Evolutionary conservation across 2,888 invertebrate genomes (phyloP), one percentile per base, ranked within the genome.

Genomic region (Heteropelma amictum): DNA sequence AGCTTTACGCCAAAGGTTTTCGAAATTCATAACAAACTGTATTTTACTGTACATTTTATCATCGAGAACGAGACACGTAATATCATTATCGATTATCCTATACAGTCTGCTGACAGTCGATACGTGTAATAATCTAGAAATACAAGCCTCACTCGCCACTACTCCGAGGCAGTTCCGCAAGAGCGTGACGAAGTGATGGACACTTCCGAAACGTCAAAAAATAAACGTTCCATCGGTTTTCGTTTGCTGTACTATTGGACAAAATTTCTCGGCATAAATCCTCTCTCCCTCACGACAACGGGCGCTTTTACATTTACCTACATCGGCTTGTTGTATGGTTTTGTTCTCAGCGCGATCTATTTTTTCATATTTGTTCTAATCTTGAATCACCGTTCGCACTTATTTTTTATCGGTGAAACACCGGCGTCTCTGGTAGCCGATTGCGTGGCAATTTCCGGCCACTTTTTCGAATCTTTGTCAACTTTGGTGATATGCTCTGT

Each of bases 221-320:
- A n/a, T n/a, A n/a, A n/a, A n/a, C n/a, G n/a, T n/a, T n/a, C n/a
- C n/a, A n/a, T n/a, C n/a, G n/a, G n/a, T n/a, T n/a, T n/a, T n/a
- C n/a, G n/a, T n/a, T n/a, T n/a, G 1, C 12, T 75, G 61, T 63
- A 28, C 58, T 71, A 63, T 49, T 71, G 75, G 61, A 47, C 40
- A 26, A 75, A 75, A 71, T 10, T 61, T 0, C 19, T 67, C 12
- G 71, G 71, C 1, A 8, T 75, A 2, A 71, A 71, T 71, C 54
- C 71, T 10, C 35, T 71, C 1, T 54, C 6, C 3, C 12, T 75
- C 1, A 49, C 61, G 38, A 49, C 49, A 17, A 45, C 28, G n/a
- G 33, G 61, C 12, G 12, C 56, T 19, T 51, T 71, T 7, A 17
- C 49, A 12, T 58, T 58, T 17, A 71, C 75, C 12, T 51, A 45